Evolutionary conservation across 2,113 vertebrate species (phyloP).

Genomic region (Antechinus stuartii): DNA sequence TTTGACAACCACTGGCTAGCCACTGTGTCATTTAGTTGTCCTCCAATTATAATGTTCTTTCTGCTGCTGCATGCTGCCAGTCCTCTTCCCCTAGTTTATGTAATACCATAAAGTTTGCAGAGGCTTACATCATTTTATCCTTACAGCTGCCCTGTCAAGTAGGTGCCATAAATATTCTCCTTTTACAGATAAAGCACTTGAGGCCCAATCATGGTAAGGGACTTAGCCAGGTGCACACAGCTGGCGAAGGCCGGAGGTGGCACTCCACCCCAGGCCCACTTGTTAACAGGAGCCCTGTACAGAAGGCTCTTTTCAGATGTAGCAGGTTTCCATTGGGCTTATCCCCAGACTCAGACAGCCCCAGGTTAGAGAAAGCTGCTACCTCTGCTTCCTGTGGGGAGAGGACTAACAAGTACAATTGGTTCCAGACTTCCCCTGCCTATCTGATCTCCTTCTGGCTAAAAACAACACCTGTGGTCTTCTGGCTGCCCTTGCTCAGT

Average conservation of each 20-base stretch:
- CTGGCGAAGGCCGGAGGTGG: not conserved
- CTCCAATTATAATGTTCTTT: not conserved
- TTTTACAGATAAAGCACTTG: not conserved
- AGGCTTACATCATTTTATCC: not conserved
- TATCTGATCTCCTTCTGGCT: slow-evolving; percentile 1
- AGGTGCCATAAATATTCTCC: not conserved
- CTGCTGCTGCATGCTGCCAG: not conserved
- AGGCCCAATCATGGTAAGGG: not conserved
- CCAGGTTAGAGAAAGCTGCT: not conserved
- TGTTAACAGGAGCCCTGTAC: not conserved
- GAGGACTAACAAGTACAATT: not conserved
- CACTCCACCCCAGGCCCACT: not conserved
- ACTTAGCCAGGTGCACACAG: not conserved
- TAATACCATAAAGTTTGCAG: not conserved
- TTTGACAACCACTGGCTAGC: too few relatives aligned
- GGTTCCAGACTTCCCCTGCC: not conserved
- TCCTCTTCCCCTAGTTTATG: not conserved
- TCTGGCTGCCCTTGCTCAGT: not conserved
- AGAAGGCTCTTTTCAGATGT: not conserved
- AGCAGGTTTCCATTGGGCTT: not conserved
- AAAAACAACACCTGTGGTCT: not conserved
- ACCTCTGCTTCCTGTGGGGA: not conserved
- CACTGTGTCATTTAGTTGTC: not conserved
- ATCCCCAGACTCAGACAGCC: not conserved
- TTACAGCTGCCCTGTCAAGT: not conserved